Base-by-base conservation (phyloP, 2,888 invertebrate species). In the Drosophila pseudotalamancana region DNA sequence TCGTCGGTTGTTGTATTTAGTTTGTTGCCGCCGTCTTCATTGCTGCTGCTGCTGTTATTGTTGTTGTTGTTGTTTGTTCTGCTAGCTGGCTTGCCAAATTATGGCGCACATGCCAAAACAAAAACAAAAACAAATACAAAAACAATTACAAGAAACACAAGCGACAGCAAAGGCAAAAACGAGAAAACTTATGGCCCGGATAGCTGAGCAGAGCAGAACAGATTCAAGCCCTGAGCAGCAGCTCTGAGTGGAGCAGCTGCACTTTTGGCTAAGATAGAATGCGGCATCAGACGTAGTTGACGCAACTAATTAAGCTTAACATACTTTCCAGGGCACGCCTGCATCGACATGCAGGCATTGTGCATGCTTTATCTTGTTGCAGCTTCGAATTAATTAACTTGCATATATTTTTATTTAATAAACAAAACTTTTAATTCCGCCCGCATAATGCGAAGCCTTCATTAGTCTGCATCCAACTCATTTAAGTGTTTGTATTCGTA, bases 371-470 rank as follows among this genome's bases (percentile, higher is more conserved):
- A 82, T 81, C 82, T 87, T 66, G 71, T 43, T 76, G 56, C 48
- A 73, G 73, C 73, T 87, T 87, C 76, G 76, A 87, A 81, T 83
- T 83, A 87, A 83, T 83, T 78, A 84, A 81, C 85, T 84, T 78
- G 76, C 64, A 76, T 81, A 78, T 78, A 76, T 64, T 73, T 85
- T 77, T 85, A 71, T 81, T 78, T 82, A 73, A 76, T 82, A 76
- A 85, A 67, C 70, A 79, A 71, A 82, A 82, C 65, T 85, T 85
- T 85, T 65, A 14, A 57, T 31, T 73, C 40, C 18, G 18, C 6
- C 19, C 23, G 21, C 6, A 16, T 16, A 34, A 51, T 39, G 16
- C 9, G 43, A 42, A 32, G 37, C 37, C n/a, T n/a, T n/a, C 34
- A 25, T 18, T 6, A 32, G 19, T 34, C 29, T 23, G 9, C 34